Evolutionary conservation across 1,140 invertebrate genomes (phyloP).

Genomic region (Radopholus similis): DNA sequence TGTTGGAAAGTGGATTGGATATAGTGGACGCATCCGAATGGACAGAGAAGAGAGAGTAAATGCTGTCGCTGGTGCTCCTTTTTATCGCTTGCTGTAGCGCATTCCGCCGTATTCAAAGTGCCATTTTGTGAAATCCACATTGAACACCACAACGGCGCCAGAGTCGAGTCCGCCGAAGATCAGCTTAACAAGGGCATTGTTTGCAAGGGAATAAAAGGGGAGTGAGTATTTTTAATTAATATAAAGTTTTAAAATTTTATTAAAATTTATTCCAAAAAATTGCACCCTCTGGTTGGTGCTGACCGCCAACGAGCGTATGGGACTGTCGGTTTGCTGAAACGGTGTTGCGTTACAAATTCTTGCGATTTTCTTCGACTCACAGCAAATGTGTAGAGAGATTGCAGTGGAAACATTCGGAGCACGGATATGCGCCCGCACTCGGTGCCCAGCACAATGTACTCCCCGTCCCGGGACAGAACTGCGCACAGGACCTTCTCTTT

Average conservation of each 20-base stretch:
- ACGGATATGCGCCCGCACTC: slow-evolving; percentile 95
- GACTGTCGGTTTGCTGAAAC: slow-evolving; percentile 60
- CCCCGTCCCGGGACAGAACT: slow-evolving; percentile 88
- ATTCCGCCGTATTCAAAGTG: slow-evolving; percentile 85
- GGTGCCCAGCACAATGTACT: slow-evolving; percentile 88
- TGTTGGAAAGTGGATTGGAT: too few species aligned
- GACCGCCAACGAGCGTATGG: slow-evolving; percentile 49
- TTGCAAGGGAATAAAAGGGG: too few species aligned
- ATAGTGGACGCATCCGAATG: too few species aligned
- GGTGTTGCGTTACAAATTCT: not conserved
- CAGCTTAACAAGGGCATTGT: too few species aligned
- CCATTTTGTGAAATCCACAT: slow-evolving; percentile 97
- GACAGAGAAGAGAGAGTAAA: too few species aligned
- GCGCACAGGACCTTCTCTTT: slow-evolving; percentile 72
- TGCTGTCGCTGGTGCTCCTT: too few species aligned
- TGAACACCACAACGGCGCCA: slow-evolving; percentile 76
- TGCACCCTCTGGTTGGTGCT: slow-evolving; percentile 68
- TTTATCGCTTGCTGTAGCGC: slow-evolving; percentile 24
- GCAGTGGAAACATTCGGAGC: slow-evolving; percentile 92
- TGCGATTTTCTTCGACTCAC: slow-evolving; percentile 18
- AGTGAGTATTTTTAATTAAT: too few species aligned
- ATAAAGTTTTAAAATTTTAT: too few species aligned
- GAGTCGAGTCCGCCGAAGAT: slow-evolving; percentile 89
- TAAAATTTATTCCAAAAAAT: too few species aligned
- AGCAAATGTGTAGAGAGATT: slow-evolving; percentile 91